These are phyloP conservation scores for Tetraneura akinire DNA, from an alignment of 1,140 invertebrate species.

Conservation along the genomic window DNA sequence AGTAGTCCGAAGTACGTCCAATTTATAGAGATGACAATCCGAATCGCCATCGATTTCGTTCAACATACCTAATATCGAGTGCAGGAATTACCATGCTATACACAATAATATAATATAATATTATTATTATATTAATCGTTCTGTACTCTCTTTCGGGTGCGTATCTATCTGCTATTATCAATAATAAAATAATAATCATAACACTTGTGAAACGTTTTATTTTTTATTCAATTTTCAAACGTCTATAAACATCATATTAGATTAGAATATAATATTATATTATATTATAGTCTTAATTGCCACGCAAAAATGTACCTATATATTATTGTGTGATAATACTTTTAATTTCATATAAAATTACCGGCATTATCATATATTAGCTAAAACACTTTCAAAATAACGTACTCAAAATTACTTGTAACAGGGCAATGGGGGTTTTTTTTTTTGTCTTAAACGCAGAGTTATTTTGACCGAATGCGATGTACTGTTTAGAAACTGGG, in stretches of 20 bases:
- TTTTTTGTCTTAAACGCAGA: not conserved
- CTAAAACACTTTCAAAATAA: too few species aligned
- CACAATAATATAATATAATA: not conserved
- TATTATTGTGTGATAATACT: not conserved
- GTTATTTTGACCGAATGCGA: not conserved
- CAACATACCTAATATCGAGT: not conserved
- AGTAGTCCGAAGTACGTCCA: not conserved
- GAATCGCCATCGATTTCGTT: not conserved
- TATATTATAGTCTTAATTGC: not conserved
- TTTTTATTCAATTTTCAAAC: not conserved
- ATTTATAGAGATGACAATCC: constrained; percentile 32
- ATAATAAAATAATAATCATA: not conserved
- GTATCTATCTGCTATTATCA: not conserved
- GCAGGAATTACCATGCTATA: too few species aligned
- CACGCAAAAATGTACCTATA: not conserved
- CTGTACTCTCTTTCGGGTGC: not conserved
- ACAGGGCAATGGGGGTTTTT: not conserved
- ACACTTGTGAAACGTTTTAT: not conserved
- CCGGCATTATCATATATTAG: not conserved
- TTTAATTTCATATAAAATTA: not conserved
- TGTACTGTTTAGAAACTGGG: not conserved
- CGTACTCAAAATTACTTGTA: not conserved
- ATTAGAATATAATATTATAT: not conserved
- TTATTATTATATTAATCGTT: not conserved
- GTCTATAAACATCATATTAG: not conserved